A percentile compares a stretch with the other conserved stretches of the same genome.
phyloP scores from a whole-genome alignment of 2,888 invertebrate species.

The Erebia palarica region DNA sequence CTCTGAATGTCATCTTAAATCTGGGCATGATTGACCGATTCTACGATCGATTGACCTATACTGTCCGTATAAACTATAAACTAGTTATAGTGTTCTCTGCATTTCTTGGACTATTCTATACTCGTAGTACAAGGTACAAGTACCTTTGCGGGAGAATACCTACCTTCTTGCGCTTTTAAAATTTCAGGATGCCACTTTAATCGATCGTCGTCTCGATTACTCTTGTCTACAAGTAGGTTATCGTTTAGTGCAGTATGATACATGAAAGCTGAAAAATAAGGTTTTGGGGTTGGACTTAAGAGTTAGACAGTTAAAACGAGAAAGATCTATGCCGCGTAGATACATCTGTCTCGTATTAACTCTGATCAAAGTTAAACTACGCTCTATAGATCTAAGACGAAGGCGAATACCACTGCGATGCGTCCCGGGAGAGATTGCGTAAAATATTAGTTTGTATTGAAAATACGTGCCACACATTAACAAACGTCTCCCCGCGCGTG shows the following conservation, averaged over 20 bases:
- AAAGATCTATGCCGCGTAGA: too few relatives aligned
- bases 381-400: too few relatives aligned
- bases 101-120: not conserved
- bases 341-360: too few relatives aligned
- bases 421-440: too few relatives aligned
- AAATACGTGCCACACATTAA: too few relatives aligned
- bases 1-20: not conserved
- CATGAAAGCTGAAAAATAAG: not conserved
- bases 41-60: slow-evolving; percentile 7
- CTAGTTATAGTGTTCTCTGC: not conserved
- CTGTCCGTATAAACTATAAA: not conserved
- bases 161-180: not conserved
- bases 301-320: too few relatives aligned
- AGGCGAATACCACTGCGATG: too few relatives aligned
- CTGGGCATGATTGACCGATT: slow-evolving; percentile 7
- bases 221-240: slow-evolving; percentile 7
- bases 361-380: too few relatives aligned
- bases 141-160: not conserved
- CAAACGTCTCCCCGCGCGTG: too few relatives aligned
- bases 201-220: slow-evolving; percentile 9
- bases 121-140: not conserved
- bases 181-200: not conserved
- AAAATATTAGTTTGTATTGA: too few relatives aligned
- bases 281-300: too few relatives aligned
- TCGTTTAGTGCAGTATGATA: not conserved